Conservation (phyloP, 2,888 invertebrate species). For the Trissoscelio sp. region DNA sequence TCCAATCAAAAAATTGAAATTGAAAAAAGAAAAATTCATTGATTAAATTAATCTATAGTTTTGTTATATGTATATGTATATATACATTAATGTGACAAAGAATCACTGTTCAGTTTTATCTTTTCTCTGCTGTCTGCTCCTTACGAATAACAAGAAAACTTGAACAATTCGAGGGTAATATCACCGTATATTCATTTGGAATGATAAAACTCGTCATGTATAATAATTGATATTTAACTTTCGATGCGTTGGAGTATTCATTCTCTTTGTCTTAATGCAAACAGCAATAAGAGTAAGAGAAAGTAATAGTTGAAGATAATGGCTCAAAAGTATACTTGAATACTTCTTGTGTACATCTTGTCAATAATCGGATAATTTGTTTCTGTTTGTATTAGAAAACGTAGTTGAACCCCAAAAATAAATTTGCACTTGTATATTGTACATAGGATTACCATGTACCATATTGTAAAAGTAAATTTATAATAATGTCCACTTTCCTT, state of each 20-base stretch:
- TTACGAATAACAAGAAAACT: slow-evolving; percentile 18
- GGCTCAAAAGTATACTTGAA: slow-evolving; percentile 2
- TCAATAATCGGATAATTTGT: slow-evolving; percentile 12
- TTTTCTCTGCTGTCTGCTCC: slow-evolving; percentile 51
- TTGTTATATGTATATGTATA: no score
- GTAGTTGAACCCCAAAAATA: not conserved
- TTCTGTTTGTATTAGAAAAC: slow-evolving; percentile 7
- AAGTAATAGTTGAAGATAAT: slow-evolving; percentile 7
- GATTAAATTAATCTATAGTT: no score
- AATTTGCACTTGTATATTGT: no score
- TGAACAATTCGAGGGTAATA: not conserved
- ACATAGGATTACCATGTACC: no score
- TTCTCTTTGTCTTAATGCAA: slow-evolving; percentile 23
- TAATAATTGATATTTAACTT: slow-evolving; percentile 1
- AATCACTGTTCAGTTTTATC: not conserved
- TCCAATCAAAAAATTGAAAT: not conserved
- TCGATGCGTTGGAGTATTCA: not conserved
- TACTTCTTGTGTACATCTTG: slow-evolving; percentile 8
- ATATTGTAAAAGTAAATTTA: not conserved
- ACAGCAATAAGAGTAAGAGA: slow-evolving; percentile 19
- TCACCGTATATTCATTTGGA: not conserved
- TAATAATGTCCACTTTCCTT: not conserved
- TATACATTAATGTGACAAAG: no score
- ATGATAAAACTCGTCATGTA: not conserved
- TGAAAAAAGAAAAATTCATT: no score